Evolutionary conservation across 2,113 vertebrate species (phyloP).

Genomic region (Osmerus mordax): DNA sequence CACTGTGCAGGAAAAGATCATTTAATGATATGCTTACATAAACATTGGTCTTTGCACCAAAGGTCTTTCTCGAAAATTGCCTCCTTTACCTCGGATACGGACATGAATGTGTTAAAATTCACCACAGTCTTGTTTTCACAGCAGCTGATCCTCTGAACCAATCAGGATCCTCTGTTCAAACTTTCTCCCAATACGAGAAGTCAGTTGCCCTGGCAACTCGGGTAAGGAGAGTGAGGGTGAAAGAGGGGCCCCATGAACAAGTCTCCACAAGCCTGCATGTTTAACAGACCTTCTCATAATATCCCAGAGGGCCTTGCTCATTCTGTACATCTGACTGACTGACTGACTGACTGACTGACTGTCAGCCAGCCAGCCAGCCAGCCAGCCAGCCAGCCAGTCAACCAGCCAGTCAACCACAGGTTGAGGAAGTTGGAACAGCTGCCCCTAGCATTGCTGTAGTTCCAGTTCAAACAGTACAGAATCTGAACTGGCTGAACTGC

Average conservation of each 20-base stretch:
- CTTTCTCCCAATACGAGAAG: slow-evolving; percentile 47
- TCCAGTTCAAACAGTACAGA: slow-evolving; percentile 36
- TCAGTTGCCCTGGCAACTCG: slow-evolving; percentile 66
- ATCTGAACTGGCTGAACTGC: slow-evolving; percentile 52
- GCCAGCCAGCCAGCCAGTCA: slow-evolving; percentile 47
- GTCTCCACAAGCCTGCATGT: slow-evolving; percentile 64
- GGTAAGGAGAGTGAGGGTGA: slow-evolving; percentile 26
- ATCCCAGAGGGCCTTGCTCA: slow-evolving; percentile 61
- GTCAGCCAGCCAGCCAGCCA: slow-evolving; percentile 33
- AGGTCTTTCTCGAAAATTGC: neutral
- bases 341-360: too few relatives aligned
- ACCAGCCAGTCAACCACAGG: slow-evolving; percentile 69
- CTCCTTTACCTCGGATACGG: slow-evolving; percentile 3
- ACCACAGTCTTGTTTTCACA: slow-evolving; percentile 51
- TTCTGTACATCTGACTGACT: too few relatives aligned
- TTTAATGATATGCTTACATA: too few relatives aligned
- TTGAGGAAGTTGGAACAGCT: slow-evolving; percentile 72
- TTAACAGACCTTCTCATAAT: slow-evolving; percentile 44
- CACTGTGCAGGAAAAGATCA: too few relatives aligned
- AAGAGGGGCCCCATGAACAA: slow-evolving; percentile 51
- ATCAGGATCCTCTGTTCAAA: slow-evolving; percentile 43
- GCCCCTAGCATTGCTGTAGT: slow-evolving; percentile 49
- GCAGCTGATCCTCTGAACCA: slow-evolving; percentile 49
- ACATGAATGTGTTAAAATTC: slow-evolving; percentile 39
- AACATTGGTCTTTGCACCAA: too few relatives aligned